These are phyloP conservation scores for Liopterus haemorrhoidalis DNA, from an alignment of 2,888 invertebrate species.

Conservation along the genomic window DNA sequence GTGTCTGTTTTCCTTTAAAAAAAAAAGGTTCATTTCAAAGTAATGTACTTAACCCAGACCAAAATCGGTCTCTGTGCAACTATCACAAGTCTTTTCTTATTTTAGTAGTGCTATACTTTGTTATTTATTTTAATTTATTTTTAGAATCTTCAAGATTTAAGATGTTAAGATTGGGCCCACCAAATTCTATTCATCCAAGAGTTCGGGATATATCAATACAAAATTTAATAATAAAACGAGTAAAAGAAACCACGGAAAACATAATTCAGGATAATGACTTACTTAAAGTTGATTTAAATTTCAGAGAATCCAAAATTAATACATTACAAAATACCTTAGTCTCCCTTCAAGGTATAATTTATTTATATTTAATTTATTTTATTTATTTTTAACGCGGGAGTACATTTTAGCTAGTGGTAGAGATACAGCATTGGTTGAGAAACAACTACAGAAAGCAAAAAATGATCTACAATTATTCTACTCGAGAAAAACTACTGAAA, in stretches of 20 bases:
- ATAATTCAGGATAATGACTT: slow-evolving; percentile 4
- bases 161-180: slow-evolving; percentile 35
- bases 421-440: background rate
- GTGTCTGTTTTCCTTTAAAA: too few relatives aligned
- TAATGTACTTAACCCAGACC: too few relatives aligned
- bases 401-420: slow-evolving; percentile 3
- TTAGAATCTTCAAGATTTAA: slow-evolving; percentile 39
- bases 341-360: slow-evolving; percentile 8
- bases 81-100: too few relatives aligned
- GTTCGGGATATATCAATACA: slow-evolving; percentile 11
- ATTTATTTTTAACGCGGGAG: background rate
- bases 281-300: slow-evolving; percentile 10
- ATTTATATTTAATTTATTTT: slow-evolving; percentile 3
- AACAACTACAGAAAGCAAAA: slow-evolving; percentile 8
- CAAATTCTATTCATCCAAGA: slow-evolving; percentile 11
- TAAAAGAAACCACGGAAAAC: slow-evolving; percentile 1
- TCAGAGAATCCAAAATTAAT: slow-evolving; percentile 9
- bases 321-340: slow-evolving; percentile 10
- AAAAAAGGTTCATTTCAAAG: too few relatives aligned
- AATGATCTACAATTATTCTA: slow-evolving; percentile 5
- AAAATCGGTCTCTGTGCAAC: too few relatives aligned
- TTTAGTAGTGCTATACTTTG: too few relatives aligned
- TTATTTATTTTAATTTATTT: slow-evolving; percentile 12
- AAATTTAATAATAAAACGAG: slow-evolving; percentile 1
- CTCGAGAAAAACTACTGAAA: too few relatives aligned